Conservation (phyloP, 2,797 vertebrate genomes). For the Falco concolor region DNA sequence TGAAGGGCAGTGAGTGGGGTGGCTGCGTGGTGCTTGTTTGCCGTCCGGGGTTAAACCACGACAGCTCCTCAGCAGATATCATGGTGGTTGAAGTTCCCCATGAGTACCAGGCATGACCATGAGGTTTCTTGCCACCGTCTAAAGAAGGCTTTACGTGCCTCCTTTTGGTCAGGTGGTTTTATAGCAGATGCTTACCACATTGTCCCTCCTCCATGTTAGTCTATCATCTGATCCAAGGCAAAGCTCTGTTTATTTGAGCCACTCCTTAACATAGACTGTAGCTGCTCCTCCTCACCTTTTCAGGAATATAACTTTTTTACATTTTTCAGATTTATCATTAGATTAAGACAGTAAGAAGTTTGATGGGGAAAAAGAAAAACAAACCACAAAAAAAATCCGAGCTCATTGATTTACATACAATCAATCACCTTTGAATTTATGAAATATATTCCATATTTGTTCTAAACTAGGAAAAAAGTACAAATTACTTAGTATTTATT, state of each 20-base stretch:
- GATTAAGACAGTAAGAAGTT: neutral
- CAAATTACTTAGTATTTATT: neutral
- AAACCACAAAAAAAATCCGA: neutral
- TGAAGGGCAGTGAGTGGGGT: too few species aligned
- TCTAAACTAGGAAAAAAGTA: neutral
- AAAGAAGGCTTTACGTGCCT: neutral
- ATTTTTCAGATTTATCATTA: neutral
- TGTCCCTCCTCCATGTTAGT: rapidly evolving
- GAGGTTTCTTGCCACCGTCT: neutral
- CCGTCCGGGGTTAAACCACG: too few species aligned
- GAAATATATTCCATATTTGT: neutral
- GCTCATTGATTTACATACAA: neutral
- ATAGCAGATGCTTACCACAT: neutral
- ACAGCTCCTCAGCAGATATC: neutral
- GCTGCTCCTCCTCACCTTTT: neutral
- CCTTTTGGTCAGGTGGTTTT: neutral
- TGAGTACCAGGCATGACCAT: neutral
- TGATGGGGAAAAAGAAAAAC: rapidly evolving
- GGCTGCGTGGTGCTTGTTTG: too few species aligned
- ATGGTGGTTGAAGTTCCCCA: neutral
- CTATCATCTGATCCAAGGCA: neutral
- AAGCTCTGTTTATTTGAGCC: neutral
- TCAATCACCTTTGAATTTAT: neutral
- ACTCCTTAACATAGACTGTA: neutral
- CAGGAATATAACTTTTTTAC: neutral